phyloP scores from a whole-genome alignment of 2,797 vertebrate species.

The Eutrigla gurnardus region DNA sequence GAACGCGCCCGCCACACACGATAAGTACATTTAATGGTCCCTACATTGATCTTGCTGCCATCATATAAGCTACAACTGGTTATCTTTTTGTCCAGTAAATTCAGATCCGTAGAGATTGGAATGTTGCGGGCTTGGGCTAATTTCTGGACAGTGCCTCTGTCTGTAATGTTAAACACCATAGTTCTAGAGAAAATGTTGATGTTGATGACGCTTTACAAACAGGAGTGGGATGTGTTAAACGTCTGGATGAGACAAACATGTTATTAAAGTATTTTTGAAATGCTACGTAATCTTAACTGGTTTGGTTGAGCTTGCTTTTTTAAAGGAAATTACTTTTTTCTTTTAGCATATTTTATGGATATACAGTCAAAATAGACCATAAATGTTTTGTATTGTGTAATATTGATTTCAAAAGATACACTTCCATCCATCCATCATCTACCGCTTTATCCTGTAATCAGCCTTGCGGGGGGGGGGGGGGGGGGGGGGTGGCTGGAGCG shows the following conservation, averaged over 20 bases:
- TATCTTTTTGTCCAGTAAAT: slow-evolving; percentile 4
- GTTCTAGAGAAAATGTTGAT: slow-evolving; percentile 56
- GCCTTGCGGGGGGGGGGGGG: too few relatives aligned
- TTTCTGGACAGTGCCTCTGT: slow-evolving; percentile 46
- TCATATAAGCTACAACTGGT: slow-evolving; percentile 16
- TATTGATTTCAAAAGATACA: not conserved
- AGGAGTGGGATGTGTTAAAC: slow-evolving; percentile 58
- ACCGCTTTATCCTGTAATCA: too few relatives aligned
- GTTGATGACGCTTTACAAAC: slow-evolving; percentile 67
- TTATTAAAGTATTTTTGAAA: slow-evolving; percentile 83
- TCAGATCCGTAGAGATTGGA: slow-evolving; percentile 30
- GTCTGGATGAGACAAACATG: slow-evolving; percentile 62
- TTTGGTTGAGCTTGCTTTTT: not conserved
- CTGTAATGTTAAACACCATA: slow-evolving; percentile 30
- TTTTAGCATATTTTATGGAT: not conserved
- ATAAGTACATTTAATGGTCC: slow-evolving; percentile 8
- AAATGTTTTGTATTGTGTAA: not conserved
- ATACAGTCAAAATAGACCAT: not conserved
- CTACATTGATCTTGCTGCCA: slow-evolving; percentile 12
- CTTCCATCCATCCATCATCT: too few relatives aligned
- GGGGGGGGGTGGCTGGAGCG: too few relatives aligned
- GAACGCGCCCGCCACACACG: not conserved
- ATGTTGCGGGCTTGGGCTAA: slow-evolving; percentile 14
- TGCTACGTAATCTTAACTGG: slow-evolving; percentile 27
- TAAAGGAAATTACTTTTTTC: too few relatives aligned